These are phyloP conservation scores for Pyxicephalus adspersus DNA, from an alignment of 2,113 vertebrate genomes.

Conservation along the genomic window DNA sequence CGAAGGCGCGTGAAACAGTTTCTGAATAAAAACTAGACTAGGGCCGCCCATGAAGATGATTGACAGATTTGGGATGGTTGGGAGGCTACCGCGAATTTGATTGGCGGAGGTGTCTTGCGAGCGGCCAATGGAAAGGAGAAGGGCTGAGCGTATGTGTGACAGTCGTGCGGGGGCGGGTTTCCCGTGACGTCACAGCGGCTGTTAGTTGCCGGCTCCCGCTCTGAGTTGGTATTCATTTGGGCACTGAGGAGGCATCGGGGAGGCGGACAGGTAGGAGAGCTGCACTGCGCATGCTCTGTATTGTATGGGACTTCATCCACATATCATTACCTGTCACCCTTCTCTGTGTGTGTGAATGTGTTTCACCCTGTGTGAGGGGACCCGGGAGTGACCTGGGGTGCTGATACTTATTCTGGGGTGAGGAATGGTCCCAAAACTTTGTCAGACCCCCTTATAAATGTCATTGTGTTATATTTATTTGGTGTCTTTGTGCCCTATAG, in stretches of 20 bases:
- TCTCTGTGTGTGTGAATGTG: neutral
- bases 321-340: neutral
- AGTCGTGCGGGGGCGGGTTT: slow-evolving; percentile 26
- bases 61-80: neutral
- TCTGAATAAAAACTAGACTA: slow-evolving; percentile 44
- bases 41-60: neutral
- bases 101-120: neutral
- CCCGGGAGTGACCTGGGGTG: neutral
- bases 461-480: no score
- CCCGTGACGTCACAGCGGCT: slow-evolving; percentile 28
- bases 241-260: slow-evolving; percentile 5
- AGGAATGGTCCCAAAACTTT: no score
- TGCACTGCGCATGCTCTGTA: slow-evolving; percentile 18
- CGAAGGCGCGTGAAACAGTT: neutral
- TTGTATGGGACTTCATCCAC: neutral
- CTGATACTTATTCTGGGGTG: neutral
- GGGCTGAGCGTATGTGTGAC: neutral
- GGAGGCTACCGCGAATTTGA: neutral
- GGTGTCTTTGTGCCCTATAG: neutral
- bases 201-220: slow-evolving; percentile 39
- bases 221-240: slow-evolving; percentile 30
- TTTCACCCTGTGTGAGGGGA: neutral
- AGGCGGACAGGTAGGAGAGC: slow-evolving; percentile 35
- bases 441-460: no score
- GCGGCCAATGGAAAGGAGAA: neutral